Evolutionary conservation across 2,113 vertebrate genomes (phyloP).

Genomic region (Oryctolagus cuniculus): mOryCun1.1 NC_091435.1:166735001-166735500

Average conservation of each 20-base stretch:
- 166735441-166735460: neutral
- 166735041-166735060: constrained; percentile 23
- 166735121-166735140: constrained; percentile 48
- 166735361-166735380: constrained; percentile 29
- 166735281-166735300: neutral
- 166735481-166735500: neutral
- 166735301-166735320: neutral
- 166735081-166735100: constrained; percentile 46
- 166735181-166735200: neutral
- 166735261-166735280: constrained; percentile 11
- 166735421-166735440: neutral
- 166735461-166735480: neutral
- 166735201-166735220: neutral
- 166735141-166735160: neutral
- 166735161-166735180: neutral
- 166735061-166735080: neutral
- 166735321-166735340: neutral
- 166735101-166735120: neutral
- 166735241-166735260: neutral
- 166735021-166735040: constrained; percentile 1
- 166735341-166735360: neutral
- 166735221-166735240: neutral
- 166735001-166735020: neutral
- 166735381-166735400: neutral
- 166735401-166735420: constrained; percentile 4